phyloP scores from a whole-genome alignment of 2,797 vertebrate genomes.

The Hydrocynus forskahlii region DNA sequence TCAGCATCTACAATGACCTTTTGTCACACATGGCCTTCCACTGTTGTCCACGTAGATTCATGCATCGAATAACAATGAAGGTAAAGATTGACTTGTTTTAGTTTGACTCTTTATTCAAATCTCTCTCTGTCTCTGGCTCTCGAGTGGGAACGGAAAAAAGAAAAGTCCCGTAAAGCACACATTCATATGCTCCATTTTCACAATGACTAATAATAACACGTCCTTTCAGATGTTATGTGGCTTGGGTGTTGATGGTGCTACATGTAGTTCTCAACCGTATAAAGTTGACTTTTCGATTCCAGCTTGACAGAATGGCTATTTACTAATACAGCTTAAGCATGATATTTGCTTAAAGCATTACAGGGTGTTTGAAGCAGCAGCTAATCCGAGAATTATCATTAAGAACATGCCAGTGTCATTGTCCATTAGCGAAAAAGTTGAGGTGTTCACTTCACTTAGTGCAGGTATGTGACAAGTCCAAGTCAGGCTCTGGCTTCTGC shows the following conservation, averaged over 20 bases:
- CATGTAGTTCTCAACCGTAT: not conserved
- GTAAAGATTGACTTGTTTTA: not conserved
- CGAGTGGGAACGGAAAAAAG: not conserved
- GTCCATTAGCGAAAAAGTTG: conserved; percentile 10
- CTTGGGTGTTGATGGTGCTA: not conserved
- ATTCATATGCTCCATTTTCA: conserved; percentile 40
- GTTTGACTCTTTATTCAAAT: conserved; percentile 7
- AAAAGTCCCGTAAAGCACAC: conserved; percentile 27
- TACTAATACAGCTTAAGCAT: not conserved
- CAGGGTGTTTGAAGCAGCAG: not conserved
- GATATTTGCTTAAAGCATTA: not conserved
- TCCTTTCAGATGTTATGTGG: conserved; percentile 8
- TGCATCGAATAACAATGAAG: not conserved
- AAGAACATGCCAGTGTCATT: conserved; percentile 24
- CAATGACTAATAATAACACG: conserved; percentile 40
- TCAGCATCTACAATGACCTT: conserved; percentile 4
- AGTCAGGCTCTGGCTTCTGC: conserved; percentile 9
- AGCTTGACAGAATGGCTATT: not conserved
- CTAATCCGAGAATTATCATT: conserved; percentile 5
- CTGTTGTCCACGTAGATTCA: not conserved
- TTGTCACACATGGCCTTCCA: conserved; percentile 17
- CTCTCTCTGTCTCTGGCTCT: conserved; percentile 12
- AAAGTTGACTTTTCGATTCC: not conserved
- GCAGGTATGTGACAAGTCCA: conserved; percentile 24
- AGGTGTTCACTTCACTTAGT: conserved; percentile 3